These are phyloP conservation scores for Nephrocerus scutellatus DNA, from an alignment of 2,888 invertebrate genomes.

Conservation along the genomic window DNA sequence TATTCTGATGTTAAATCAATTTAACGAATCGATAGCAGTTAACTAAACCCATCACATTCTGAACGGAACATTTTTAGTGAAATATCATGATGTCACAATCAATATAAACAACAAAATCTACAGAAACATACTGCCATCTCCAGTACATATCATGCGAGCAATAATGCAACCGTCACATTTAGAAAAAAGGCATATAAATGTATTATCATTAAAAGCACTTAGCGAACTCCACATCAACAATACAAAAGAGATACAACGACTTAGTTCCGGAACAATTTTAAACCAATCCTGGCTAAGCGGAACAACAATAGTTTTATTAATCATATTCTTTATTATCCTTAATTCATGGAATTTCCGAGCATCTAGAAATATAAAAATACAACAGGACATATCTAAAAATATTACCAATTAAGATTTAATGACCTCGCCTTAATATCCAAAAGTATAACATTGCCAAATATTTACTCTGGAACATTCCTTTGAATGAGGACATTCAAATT, in stretches of 20 bases:
- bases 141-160: too few species aligned
- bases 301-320: not conserved
- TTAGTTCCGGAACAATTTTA: constrained; percentile 2
- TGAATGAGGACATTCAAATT: constrained; percentile 8
- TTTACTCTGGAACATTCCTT: constrained; percentile 2
- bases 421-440: too few species aligned
- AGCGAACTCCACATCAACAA: constrained; percentile 2
- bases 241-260: not conserved
- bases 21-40: too few species aligned
- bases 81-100: constrained; percentile 3
- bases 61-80: constrained; percentile 1
- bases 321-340: not conserved
- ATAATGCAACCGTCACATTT: not conserved
- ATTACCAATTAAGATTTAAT: too few species aligned
- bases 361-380: too few species aligned
- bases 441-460: constrained; percentile 1
- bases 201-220: constrained; percentile 1
- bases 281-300: not conserved
- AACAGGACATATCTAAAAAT: too few species aligned
- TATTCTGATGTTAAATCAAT: too few species aligned
- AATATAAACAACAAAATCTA: not conserved
- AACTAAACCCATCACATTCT: not conserved
- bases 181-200: not conserved
- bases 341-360: too few species aligned
- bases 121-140: too few species aligned